A percentile compares a stretch with the other conserved stretches of the same genome.
Evolutionary conservation across 2,797 vertebrate species (phyloP).

Genomic region (Poliocrania exsul): DNA sequence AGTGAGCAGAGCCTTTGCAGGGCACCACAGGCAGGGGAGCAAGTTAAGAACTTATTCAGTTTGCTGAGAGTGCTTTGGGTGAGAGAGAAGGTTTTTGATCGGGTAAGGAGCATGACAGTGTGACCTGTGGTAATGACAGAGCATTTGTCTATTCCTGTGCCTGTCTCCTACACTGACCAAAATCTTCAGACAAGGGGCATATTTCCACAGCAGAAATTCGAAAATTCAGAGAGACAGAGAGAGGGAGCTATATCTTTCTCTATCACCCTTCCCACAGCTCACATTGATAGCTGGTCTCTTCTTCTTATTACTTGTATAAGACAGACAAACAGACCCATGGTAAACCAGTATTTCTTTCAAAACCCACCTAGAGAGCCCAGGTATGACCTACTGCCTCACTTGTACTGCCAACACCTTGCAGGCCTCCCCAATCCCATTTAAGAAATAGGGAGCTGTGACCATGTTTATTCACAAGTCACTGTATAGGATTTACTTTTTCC

Average conservation of each 20-base stretch:
- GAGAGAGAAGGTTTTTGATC: neutral
- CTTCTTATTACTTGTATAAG: neutral
- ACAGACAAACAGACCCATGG: neutral
- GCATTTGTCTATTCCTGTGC: neutral
- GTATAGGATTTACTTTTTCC: neutral
- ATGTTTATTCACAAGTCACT: neutral
- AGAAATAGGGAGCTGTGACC: neutral
- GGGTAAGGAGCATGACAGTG: neutral
- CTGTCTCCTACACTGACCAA: neutral
- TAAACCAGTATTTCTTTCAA: neutral
- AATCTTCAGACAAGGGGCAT: neutral
- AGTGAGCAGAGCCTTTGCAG: neutral
- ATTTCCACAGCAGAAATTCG: neutral
- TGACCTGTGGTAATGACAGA: neutral
- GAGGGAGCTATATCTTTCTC: neutral
- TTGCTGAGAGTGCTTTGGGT: neutral
- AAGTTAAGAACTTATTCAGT: neutral
- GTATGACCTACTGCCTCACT: neutral
- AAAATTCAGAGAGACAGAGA: neutral
- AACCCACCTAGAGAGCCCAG: neutral
- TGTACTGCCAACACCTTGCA: neutral
- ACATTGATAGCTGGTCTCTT: neutral
- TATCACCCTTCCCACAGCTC: neutral
- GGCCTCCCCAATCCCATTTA: neutral
- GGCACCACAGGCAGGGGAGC: rapidly evolving